These are phyloP conservation scores for Nycticorax nycticorax DNA, from an alignment of 2,113 vertebrate species.

Conservation along the genomic window DNA sequence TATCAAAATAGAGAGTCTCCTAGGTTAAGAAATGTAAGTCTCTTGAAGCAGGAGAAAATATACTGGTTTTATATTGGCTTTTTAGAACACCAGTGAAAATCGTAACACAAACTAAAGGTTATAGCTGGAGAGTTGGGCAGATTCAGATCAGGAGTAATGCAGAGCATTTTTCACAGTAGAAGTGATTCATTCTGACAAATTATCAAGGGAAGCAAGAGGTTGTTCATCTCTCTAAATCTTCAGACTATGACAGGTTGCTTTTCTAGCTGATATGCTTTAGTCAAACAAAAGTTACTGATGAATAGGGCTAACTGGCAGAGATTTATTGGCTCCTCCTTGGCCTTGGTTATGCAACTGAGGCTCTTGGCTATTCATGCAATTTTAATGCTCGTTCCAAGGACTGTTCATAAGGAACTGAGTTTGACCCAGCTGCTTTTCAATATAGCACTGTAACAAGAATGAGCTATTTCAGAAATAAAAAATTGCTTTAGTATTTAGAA, in stretches of 20 bases:
- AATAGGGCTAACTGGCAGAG: slow-evolving; percentile 33
- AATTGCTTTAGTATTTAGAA: not conserved
- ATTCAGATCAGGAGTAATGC: not conserved
- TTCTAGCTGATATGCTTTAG: slow-evolving; percentile 41
- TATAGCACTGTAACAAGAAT: not conserved
- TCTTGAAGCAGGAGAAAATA: not conserved
- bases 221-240: slow-evolving; percentile 37
- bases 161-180: slow-evolving; percentile 19
- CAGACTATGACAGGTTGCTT: slow-evolving; percentile 2
- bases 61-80: not conserved
- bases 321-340: slow-evolving; percentile 39
- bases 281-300: slow-evolving; percentile 57
- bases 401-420: not conserved
- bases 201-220: slow-evolving; percentile 19
- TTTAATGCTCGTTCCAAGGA: slow-evolving; percentile 2
- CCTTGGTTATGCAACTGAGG: slow-evolving; percentile 27
- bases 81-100: not conserved
- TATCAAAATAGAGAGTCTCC: not conserved
- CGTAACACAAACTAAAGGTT: not conserved
- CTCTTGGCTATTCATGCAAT: slow-evolving; percentile 33
- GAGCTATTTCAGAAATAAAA: not conserved
- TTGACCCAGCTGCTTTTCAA: not conserved
- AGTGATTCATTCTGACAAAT: slow-evolving; percentile 37
- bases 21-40: not conserved
- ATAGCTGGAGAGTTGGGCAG: not conserved